These are phyloP conservation scores for Drosophila nebulosa DNA, from an alignment of 1,140 invertebrate genomes.

Conservation along the genomic window DNA sequence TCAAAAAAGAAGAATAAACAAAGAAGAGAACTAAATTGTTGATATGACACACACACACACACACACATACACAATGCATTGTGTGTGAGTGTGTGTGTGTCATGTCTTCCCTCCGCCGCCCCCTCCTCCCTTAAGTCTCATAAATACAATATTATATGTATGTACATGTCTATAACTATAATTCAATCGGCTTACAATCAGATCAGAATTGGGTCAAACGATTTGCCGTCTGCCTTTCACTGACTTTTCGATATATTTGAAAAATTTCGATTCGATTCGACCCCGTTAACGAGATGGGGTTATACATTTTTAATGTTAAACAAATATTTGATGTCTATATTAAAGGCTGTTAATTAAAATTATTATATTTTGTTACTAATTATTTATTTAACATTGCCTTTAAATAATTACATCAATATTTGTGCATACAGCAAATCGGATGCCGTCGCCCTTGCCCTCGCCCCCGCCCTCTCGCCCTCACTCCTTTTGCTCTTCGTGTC, in stretches of 20 bases:
- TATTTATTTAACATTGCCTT: background rate
- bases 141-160: background rate
- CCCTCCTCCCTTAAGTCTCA: background rate
- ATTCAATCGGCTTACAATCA: background rate
- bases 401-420: background rate
- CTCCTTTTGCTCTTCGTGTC: background rate
- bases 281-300: background rate
- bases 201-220: background rate
- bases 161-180: background rate
- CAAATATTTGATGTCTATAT: constrained; percentile 14
- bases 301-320: background rate
- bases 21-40: background rate
- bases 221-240: background rate
- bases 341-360: constrained; percentile 27
- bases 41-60: background rate
- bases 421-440: background rate
- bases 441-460: background rate
- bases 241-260: background rate
- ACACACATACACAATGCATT: too few relatives aligned
- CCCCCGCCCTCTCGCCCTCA: background rate
- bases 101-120: background rate
- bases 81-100: background rate
- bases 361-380: background rate
- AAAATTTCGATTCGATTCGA: background rate
- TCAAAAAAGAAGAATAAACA: constrained; percentile 1